Percentiles rank a stretch among this genome's conserved stretches.
Conservation (phyloP, 2,113 vertebrate species). For the Daboia siamensis region DNA sequence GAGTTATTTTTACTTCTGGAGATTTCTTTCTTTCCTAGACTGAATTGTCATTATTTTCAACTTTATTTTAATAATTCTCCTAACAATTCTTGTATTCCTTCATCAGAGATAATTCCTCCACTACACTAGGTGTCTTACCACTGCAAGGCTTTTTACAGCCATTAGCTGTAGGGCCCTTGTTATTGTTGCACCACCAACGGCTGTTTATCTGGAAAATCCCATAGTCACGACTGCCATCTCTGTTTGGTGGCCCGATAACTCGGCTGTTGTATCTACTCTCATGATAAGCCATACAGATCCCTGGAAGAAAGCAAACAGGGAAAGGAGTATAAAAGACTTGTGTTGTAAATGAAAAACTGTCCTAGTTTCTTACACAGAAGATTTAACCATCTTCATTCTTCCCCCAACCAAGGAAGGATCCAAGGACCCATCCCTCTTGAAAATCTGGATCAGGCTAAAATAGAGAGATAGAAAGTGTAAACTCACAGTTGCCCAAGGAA, state of each 20-base stretch:
- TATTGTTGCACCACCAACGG: neutral
- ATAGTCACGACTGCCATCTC: neutral
- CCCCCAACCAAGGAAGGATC: neutral
- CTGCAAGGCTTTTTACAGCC: neutral
- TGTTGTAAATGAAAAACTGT: neutral
- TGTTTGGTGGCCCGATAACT: neutral
- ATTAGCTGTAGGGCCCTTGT: neutral
- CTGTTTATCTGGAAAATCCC: slow-evolving; percentile 21
- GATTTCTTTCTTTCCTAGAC: neutral
- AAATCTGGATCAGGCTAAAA: neutral
- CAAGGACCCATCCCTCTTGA: neutral
- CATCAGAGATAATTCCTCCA: neutral
- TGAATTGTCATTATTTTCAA: neutral
- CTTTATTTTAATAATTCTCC: neutral
- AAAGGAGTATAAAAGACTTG: neutral
- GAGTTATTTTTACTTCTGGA: neutral
- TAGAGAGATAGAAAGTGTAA: neutral
- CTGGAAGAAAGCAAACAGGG: neutral
- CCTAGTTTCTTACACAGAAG: neutral
- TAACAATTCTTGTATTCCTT: neutral
- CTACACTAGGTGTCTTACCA: neutral
- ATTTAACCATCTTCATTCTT: neutral
- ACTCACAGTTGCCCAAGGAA: slow-evolving; percentile 62
- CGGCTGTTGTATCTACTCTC: neutral
- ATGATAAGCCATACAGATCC: neutral